phyloP scores from a whole-genome alignment of 2,888 invertebrate genomes.

The Lochmaea capreae region DNA sequence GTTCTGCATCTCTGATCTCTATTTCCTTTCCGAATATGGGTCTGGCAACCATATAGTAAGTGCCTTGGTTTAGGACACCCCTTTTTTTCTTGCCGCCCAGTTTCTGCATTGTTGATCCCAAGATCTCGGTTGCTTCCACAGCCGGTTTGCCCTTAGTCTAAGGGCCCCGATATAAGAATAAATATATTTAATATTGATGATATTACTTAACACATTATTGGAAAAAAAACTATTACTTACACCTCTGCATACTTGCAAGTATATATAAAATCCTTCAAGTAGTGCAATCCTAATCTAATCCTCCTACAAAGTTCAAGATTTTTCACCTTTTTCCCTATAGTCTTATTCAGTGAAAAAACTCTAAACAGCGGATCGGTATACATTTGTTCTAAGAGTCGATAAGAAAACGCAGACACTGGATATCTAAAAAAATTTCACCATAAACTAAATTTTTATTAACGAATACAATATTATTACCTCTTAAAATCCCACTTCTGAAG shows the following conservation, averaged over 20 bases:
- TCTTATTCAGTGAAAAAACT: slow-evolving; percentile 77
- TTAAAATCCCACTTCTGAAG: slow-evolving; percentile 75
- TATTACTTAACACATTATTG: too few relatives aligned
- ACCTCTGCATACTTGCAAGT: slow-evolving; percentile 75
- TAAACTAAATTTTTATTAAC: too few relatives aligned
- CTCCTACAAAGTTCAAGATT: slow-evolving; percentile 72
- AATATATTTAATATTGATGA: too few relatives aligned
- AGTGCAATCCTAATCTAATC: slow-evolving; percentile 75
- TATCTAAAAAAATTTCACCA: slow-evolving; percentile 67
- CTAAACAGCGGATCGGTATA: slow-evolving; percentile 82
- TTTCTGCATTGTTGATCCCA: too few relatives aligned
- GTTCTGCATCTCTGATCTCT: too few relatives aligned
- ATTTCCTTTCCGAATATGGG: too few relatives aligned
- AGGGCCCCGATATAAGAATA: too few relatives aligned
- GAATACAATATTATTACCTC: slow-evolving; percentile 60
- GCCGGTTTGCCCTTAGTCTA: too few relatives aligned
- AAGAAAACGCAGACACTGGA: slow-evolving; percentile 86
- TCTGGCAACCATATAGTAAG: too few relatives aligned
- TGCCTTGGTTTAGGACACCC: too few relatives aligned
- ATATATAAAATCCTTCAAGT: slow-evolving; percentile 77
- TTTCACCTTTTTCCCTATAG: slow-evolving; percentile 74
- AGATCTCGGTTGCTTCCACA: too few relatives aligned
- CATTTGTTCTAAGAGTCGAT: slow-evolving; percentile 81
- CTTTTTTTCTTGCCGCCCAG: too few relatives aligned
- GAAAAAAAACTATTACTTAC: slow-evolving; percentile 63